These are phyloP conservation scores for Aegotheles bennettii DNA, from an alignment of 2,113 vertebrate species.

Conservation along the genomic window DNA sequence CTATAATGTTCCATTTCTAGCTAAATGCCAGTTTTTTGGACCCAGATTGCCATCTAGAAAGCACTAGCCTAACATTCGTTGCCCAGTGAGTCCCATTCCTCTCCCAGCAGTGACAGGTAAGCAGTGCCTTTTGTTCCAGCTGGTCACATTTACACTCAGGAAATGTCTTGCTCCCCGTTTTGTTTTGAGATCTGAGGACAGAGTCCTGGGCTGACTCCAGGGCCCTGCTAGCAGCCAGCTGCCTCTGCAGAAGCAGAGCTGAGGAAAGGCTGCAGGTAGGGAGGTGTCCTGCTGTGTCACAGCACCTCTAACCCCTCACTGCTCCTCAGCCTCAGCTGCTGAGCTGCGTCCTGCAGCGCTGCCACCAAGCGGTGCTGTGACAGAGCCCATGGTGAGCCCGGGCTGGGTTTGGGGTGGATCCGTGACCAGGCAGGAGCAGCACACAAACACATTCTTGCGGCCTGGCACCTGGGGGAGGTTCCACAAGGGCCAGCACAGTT, in stretches of 20 bases:
- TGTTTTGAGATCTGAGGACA: too few relatives aligned
- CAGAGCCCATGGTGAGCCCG: neutral
- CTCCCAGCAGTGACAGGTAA: neutral
- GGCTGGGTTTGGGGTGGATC: neutral
- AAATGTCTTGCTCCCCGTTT: too few relatives aligned
- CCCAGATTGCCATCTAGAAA: neutral
- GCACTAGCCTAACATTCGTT: neutral
- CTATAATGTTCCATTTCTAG: neutral
- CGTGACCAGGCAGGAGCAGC: neutral
- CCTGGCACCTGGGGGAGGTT: neutral
- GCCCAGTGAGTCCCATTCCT: neutral
- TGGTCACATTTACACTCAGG: neutral
- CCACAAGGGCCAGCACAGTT: neutral
- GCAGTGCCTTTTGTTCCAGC: neutral
- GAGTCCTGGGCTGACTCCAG: too few relatives aligned
- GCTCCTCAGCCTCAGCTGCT: neutral
- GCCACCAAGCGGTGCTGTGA: neutral
- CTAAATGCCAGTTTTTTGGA: neutral
- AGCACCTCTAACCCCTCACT: neutral
- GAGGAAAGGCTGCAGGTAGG: neutral
- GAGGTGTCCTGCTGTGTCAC: neutral
- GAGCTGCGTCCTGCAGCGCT: rapidly evolving
- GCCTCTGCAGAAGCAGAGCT: neutral
- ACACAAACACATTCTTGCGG: conserved; percentile 12
- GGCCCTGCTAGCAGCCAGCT: rapidly evolving